phyloP scores from a whole-genome alignment of 1,140 invertebrate genomes.

The Diprion similis region DNA sequence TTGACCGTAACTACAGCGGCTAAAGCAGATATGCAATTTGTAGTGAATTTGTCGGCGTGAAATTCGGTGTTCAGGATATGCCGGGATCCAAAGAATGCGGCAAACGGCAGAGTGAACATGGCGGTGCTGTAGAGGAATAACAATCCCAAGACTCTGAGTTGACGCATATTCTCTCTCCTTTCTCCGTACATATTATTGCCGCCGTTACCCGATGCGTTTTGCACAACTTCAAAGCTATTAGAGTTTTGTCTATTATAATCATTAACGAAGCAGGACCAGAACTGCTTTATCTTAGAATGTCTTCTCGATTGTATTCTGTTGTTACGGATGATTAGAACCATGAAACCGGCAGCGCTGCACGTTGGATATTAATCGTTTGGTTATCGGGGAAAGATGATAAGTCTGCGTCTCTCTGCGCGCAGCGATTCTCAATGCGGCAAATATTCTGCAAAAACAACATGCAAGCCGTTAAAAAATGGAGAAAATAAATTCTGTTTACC shows the following conservation, averaged over 20 bases:
- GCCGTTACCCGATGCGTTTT: slow-evolving; percentile 22
- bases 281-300: slow-evolving; percentile 38
- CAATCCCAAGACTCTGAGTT: slow-evolving; percentile 62
- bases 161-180: slow-evolving; percentile 14
- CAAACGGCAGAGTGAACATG: slow-evolving; percentile 85
- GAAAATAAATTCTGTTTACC: slow-evolving; percentile 48
- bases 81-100: slow-evolving; percentile 73
- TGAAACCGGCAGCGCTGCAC: slow-evolving; percentile 31
- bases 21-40: slow-evolving; percentile 76
- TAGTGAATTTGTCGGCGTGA: slow-evolving; percentile 66
- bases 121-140: slow-evolving; percentile 79
- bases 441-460: slow-evolving; percentile 51
- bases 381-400: too few species aligned
- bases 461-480: slow-evolving; percentile 35
- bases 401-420: slow-evolving; percentile 10
- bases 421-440: not conserved
- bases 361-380: not conserved
- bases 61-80: slow-evolving; percentile 69
- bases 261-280: slow-evolving; percentile 30
- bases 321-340: slow-evolving; percentile 57
- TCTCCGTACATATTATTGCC: slow-evolving; percentile 31
- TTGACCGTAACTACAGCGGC: slow-evolving; percentile 80
- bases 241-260: slow-evolving; percentile 17
- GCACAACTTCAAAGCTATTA: slow-evolving; percentile 13
- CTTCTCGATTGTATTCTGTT: slow-evolving; percentile 52